Percentiles rank a stretch among this genome's conserved stretches.
Evolutionary conservation across 2,797 vertebrate species (phyloP).

Genomic region (Erpetoichthys calabaricus): DNA sequence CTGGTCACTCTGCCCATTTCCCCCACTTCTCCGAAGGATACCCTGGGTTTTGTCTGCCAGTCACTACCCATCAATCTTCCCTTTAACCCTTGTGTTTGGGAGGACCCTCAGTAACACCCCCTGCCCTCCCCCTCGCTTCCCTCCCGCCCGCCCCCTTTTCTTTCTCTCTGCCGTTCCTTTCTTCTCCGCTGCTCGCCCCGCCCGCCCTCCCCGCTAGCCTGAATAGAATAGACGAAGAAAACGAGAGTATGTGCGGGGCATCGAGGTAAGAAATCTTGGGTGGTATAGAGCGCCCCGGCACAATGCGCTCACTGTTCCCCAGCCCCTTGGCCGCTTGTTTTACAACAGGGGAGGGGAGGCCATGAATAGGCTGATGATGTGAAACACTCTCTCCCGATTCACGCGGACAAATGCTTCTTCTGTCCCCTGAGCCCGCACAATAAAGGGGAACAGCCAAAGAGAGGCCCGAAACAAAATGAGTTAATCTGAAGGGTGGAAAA

Average conservation of each 20-base stretch:
- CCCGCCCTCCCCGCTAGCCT: constrained; percentile 19
- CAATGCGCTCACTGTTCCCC: constrained; percentile 81
- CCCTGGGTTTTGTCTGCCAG: constrained; percentile 60
- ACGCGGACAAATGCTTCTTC: constrained; percentile 76
- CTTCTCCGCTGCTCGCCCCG: constrained; percentile 9
- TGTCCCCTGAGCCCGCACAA: constrained; percentile 39
- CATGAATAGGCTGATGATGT: constrained; percentile 76
- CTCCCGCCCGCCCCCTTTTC: constrained; percentile 17
- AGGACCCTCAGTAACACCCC: constrained; percentile 65
- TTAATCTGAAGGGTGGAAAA: constrained; percentile 16
- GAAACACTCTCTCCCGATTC: constrained; percentile 83
- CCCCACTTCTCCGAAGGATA: constrained; percentile 54
- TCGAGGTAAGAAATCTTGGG: constrained; percentile 78
- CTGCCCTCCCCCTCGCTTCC: constrained; percentile 45
- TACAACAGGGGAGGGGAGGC: constrained; percentile 92
- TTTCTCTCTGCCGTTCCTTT: constrained; percentile 47
- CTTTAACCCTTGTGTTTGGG: constrained; percentile 77
- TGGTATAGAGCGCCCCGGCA: constrained; percentile 71
- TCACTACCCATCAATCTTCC: constrained; percentile 91
- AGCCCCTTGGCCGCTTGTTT: constrained; percentile 71
- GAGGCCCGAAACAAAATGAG: constrained; percentile 30
- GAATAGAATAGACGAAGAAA: constrained; percentile 42
- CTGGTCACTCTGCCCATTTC: constrained; percentile 45
- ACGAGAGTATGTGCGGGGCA: constrained; percentile 29
- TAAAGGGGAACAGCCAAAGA: constrained; percentile 20